Base-by-base conservation (phyloP, 2,888 invertebrate genomes). In the Achlya flavicornis region DNA sequence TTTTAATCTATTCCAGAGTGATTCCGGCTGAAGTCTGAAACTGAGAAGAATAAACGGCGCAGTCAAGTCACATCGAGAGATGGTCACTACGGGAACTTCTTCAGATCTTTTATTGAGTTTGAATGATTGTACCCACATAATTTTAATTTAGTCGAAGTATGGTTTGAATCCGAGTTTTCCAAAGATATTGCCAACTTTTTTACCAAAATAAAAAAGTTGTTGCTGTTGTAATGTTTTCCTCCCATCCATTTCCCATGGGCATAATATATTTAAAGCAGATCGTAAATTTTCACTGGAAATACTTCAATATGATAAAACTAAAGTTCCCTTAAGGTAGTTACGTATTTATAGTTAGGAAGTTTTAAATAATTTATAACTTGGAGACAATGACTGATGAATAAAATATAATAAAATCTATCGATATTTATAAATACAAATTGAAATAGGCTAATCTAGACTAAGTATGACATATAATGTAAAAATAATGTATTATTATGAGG, bases 21-120 rank as follows among this genome's bases (percentile, higher is more conserved):
- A 92, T 48, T 82, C 83, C 11, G 83, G 84, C 4, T 85, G 86
- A 4, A 84, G 80, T 64, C 26, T 26, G 26, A 26, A 26, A 2
- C 26, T 26, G 26, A 26, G 26, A 26, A 79, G 77, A 12, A 72
- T 83, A 57, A 91, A 91, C 67, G 90, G 89, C 1, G 80, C 88
- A 62, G 71, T 91, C 77, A 80, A 87, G 84, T 79, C 94, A 68
- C 90, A 90, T 70, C 80, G 93, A 74, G 93, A 95, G 85, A 95
- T 96, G 11, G 96, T 96, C 57, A 96, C 96, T 0, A 96, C 96
- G 12, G 91, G 96, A 81, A 96, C 96, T 12, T 96, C 96, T 0
- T 26, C 26, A 26, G 26, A 2, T 26, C 26, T 26, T 26, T 26
- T 26, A 26, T 26, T 26, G 26, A 26, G 26, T 26, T 26, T 26